Base-by-base conservation (phyloP, 2,888 invertebrate genomes). In the Dermolepida albohirtum region DNA sequence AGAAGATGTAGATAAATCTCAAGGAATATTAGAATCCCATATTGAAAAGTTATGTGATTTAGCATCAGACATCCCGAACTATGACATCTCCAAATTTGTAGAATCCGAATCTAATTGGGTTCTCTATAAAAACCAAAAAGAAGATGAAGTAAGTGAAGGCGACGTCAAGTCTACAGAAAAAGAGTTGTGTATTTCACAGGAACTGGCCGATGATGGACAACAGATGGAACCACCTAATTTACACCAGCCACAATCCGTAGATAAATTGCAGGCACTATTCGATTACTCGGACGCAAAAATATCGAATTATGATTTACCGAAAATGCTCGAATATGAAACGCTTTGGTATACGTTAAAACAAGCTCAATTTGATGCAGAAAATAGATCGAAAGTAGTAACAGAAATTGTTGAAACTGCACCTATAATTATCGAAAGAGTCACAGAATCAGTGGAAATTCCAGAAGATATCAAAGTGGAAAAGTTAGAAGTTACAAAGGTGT, bases 261-360 rank as follows among this genome's bases (percentile, higher is more conserved):
- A 47, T 7, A 12, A 27, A 10, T 29, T 10, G 8, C 47, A 59
- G 7, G 5, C 12, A 16, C 12, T 44, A 12, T 57, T 66, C 27
- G 14, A 52, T 49, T 66, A 55, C 12, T 64, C 66, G n/a, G 22
- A 44, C 10, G 6, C 55, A 6, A 76, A 77, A 70, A 62, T 74
- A 41, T 74, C 75, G 5, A 64, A 69, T 43, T 73, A 76, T 64
- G 69, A 76, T 68, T 34, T 74, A 10, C 59, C 70, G 14, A 43
- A 52, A 14, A 70, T 77, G 44, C 69, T 70, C 22, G 74, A 74
- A 54, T 74, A 75, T 1, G 78, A 77, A 71, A 65, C 69, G 22
- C 70, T 71, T 34, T 76, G 67, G 70, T 47, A 67, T 44, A 63
- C 49, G 2, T 17, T 14, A 10, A 63, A 70, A 34, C 16, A 62